Evolutionary conservation across 2,113 vertebrate species (phyloP).

Genomic region (zebrafish (Danio rerio)): GRCz12tu NC_133199.1:14480001-14480500

Average conservation of each 20-base stretch:
- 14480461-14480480: slow-evolving; percentile 34
- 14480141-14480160: not conserved
- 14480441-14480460: slow-evolving; percentile 66
- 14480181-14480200: not conserved
- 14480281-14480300: slow-evolving; percentile 43
- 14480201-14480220: not conserved
- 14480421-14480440: slow-evolving; percentile 65
- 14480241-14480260: not conserved
- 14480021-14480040: slow-evolving; percentile 64
- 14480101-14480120: slow-evolving; percentile 17
- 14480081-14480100: slow-evolving; percentile 62
- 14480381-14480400: too few relatives aligned
- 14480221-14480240: not conserved
- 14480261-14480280: not conserved
- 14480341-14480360: slow-evolving; percentile 76
- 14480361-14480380: slow-evolving; percentile 59
- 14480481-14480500: slow-evolving; percentile 66
- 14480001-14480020: slow-evolving; percentile 65
- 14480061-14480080: slow-evolving; percentile 39
- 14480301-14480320: slow-evolving; percentile 65
- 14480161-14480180: not conserved
- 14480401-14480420: slow-evolving; percentile 48
- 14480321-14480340: slow-evolving; percentile 66
- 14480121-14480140: not conserved
- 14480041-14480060: slow-evolving; percentile 62